Evolutionary conservation across 2,113 vertebrate genomes (phyloP).

Genomic region (Erpornis zantholeuca): DNA sequence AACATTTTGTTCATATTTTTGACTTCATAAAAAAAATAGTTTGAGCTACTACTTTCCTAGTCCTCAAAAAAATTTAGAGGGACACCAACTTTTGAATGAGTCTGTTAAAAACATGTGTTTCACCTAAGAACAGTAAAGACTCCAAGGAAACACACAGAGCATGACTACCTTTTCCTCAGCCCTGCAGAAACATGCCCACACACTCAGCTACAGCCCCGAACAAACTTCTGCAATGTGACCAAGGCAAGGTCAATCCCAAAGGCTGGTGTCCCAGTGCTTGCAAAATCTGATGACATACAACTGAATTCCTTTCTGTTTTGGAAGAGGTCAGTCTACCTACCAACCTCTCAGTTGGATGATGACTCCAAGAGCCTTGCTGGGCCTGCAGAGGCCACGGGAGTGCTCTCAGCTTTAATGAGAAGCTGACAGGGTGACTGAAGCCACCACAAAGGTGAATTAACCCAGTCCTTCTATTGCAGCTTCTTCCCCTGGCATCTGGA

Average conservation of each 20-base stretch:
- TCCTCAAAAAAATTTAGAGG: not conserved
- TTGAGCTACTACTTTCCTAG: not conserved
- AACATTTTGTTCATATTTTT: slow-evolving; percentile 27
- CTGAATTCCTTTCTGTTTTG: not conserved
- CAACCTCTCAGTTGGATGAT: not conserved
- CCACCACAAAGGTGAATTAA: not conserved
- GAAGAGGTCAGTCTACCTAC: not conserved
- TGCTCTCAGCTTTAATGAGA: not conserved
- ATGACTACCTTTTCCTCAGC: not conserved
- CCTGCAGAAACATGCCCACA: not conserved
- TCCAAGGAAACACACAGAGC: not conserved
- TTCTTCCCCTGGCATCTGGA: not conserved
- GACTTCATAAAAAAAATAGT: slow-evolving; percentile 34
- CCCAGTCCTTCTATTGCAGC: not conserved
- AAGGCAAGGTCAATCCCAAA: not conserved
- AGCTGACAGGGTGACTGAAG: not conserved
- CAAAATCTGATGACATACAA: not conserved
- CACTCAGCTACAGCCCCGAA: not conserved
- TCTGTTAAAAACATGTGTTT: not conserved
- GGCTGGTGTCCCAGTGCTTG: not conserved
- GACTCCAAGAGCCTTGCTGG: not conserved
- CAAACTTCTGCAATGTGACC: not conserved
- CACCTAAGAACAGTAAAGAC: not conserved
- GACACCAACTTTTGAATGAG: slow-evolving; percentile 23
- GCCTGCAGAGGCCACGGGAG: not conserved